Conservation (phyloP, 2,888 invertebrate species). For the Leucophenga maculata region DNA sequence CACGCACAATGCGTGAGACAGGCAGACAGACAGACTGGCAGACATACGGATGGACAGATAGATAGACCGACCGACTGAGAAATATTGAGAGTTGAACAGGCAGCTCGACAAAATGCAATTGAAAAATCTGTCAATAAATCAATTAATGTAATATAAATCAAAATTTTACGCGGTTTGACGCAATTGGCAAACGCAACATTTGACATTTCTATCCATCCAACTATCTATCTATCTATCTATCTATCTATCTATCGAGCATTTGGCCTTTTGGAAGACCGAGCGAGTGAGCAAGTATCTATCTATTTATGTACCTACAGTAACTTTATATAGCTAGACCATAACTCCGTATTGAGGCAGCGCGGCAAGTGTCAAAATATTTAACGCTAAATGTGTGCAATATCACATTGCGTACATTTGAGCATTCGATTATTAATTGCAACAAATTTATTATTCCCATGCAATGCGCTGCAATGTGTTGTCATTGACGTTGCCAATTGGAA, state of each 20-base stretch:
- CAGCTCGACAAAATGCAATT: slow-evolving; percentile 34
- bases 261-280: no score
- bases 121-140: slow-evolving; percentile 61
- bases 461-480: neutral
- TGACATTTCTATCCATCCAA: slow-evolving; percentile 51
- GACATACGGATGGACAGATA: slow-evolving; percentile 16
- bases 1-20: slow-evolving; percentile 44
- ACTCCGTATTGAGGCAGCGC: no score
- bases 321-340: no score
- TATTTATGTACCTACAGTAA: no score
- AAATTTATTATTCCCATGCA: slow-evolving; percentile 48
- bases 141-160: slow-evolving; percentile 60
- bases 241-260: neutral
- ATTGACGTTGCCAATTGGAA: slow-evolving; percentile 30
- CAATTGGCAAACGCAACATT: slow-evolving; percentile 16
- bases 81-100: neutral
- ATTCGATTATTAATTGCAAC: slow-evolving; percentile 60
- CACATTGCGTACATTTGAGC: slow-evolving; percentile 30
- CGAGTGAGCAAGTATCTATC: no score
- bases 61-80: neutral
- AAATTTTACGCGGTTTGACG: slow-evolving; percentile 14
- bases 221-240: slow-evolving; percentile 42
- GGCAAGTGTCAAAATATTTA: neutral
- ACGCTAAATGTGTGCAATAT: slow-evolving; percentile 10
- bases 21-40: slow-evolving; percentile 45